These are phyloP conservation scores for Coelopa pilipes DNA, from an alignment of 2,888 invertebrate species.

Conservation along the genomic window DNA sequence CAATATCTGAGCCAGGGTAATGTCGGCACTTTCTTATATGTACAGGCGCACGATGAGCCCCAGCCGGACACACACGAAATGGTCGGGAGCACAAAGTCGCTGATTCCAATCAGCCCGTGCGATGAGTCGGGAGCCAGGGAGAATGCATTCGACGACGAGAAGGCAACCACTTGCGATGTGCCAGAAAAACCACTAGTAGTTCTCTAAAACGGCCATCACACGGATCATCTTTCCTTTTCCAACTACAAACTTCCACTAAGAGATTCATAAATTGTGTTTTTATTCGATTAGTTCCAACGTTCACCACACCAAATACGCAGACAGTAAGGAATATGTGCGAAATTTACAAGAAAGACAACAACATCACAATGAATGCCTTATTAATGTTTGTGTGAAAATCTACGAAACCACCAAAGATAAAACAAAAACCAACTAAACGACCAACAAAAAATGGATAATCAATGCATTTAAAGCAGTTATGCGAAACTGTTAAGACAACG, in stretches of 20 bases:
- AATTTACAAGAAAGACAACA: constrained; percentile 5
- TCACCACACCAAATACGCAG: background rate
- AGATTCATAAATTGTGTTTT: background rate
- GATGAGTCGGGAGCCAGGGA: constrained; percentile 56
- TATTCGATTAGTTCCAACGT: background rate
- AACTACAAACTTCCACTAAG: constrained; percentile 24
- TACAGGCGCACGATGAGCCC: constrained; percentile 45
- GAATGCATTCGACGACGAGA: constrained; percentile 58
- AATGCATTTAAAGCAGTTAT: constrained; percentile 8
- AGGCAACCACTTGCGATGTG: constrained; percentile 59
- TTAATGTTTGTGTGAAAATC: constrained; percentile 21
- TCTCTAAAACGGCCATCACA: constrained; percentile 51
- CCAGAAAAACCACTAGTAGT: constrained; percentile 64
- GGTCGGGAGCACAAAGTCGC: constrained; percentile 65
- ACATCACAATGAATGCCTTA: constrained; percentile 33
- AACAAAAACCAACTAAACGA: background rate
- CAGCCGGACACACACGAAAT: constrained; percentile 59
- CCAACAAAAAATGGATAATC: constrained; percentile 19
- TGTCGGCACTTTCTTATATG: no score
- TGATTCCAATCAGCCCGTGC: constrained; percentile 63
- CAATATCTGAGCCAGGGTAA: background rate
- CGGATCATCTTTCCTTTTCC: background rate
- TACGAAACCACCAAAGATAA: background rate
- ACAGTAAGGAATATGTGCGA: constrained; percentile 1
- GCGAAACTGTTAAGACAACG: background rate